These are phyloP conservation scores for Crossocerus cetratus DNA, from an alignment of 2,888 invertebrate species.

Conservation along the genomic window DNA sequence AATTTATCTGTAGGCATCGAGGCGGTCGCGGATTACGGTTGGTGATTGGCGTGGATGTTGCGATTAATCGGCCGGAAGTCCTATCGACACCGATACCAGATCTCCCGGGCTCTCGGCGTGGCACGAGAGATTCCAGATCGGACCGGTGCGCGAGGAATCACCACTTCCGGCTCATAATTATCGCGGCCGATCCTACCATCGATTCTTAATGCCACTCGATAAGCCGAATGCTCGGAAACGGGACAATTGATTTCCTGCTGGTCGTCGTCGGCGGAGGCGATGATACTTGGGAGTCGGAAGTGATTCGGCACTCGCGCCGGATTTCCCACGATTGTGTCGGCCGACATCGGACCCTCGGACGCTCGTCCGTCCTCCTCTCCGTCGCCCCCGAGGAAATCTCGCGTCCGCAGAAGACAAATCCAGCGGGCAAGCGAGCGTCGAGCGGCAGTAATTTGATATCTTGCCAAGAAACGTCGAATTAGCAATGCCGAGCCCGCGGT, in stretches of 20 bases:
- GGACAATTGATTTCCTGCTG: too few relatives aligned
- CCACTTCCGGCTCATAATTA: not conserved
- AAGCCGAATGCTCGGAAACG: too few relatives aligned
- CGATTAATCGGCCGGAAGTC: conserved; percentile 36
- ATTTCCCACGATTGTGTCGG: too few relatives aligned
- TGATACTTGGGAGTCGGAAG: too few relatives aligned
- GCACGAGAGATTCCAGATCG: not conserved
- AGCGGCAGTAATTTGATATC: conserved; percentile 7
- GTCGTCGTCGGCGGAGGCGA: too few relatives aligned
- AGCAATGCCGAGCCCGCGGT: conserved; percentile 24
- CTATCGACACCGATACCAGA: conserved; percentile 25
- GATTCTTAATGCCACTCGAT: too few relatives aligned
- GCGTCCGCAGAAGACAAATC: not conserved
- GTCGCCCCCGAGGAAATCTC: not conserved
- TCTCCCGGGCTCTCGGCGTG: not conserved
- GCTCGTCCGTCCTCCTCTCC: too few relatives aligned
- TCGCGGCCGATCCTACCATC: not conserved
- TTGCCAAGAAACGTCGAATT: conserved; percentile 29
- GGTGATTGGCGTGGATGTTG: conserved; percentile 24
- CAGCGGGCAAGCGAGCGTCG: not conserved
- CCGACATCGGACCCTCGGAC: too few relatives aligned
- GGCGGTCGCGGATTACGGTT: not conserved
- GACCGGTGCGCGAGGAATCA: not conserved
- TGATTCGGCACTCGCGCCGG: too few relatives aligned
- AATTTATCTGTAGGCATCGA: not conserved